phyloP scores from a whole-genome alignment of 1,140 invertebrate species.

The Papilio aristodemus region DNA sequence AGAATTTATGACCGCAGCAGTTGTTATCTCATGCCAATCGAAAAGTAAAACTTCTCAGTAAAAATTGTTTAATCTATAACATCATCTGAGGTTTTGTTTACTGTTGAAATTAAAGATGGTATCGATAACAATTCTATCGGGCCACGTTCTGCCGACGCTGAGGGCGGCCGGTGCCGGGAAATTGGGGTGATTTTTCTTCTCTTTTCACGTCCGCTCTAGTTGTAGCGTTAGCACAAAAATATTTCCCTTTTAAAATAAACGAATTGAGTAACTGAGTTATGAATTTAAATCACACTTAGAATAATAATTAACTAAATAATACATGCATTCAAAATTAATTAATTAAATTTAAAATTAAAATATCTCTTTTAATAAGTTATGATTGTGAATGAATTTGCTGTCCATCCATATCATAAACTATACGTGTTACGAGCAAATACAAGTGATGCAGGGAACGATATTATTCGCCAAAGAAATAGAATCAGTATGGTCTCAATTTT shows the following conservation, averaged over 20 bases:
- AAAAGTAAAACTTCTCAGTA: background rate
- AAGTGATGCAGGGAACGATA: constrained; percentile 42
- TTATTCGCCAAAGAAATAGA: constrained; percentile 47
- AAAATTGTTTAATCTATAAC: constrained; percentile 13
- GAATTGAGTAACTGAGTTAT: no score
- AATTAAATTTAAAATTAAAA: no score
- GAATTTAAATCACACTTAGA: no score
- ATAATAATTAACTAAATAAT: no score
- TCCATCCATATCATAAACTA: constrained; percentile 33
- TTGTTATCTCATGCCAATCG: background rate
- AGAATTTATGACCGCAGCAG: background rate
- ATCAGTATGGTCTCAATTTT: constrained; percentile 44
- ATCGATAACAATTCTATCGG: constrained; percentile 78
- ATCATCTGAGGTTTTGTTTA: constrained; percentile 51
- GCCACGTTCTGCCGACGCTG: constrained; percentile 56
- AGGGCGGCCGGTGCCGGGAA: constrained; percentile 57
- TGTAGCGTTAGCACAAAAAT: constrained; percentile 52
- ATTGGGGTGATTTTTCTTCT: constrained; percentile 79
- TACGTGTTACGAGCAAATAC: constrained; percentile 46
- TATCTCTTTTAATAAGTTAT: no score
- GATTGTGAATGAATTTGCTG: constrained; percentile 35
- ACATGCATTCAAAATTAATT: background rate
- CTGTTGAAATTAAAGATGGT: constrained; percentile 76
- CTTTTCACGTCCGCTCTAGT: constrained; percentile 59
- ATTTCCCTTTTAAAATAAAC: background rate